Base-by-base conservation (phyloP, 2,113 vertebrate species). In the Corythaeola cristata region DNA sequence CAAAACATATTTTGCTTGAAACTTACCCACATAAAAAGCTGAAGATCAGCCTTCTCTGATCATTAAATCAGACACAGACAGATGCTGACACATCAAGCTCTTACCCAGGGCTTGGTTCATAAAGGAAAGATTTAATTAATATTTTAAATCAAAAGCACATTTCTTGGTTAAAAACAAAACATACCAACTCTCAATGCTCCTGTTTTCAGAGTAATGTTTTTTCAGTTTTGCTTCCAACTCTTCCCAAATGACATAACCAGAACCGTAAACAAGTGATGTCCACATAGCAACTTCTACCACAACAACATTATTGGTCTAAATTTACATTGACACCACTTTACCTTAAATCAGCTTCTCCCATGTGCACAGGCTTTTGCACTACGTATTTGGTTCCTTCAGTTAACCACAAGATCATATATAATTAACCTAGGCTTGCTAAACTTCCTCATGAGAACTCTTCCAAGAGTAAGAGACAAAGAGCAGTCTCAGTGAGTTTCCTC, bases 41-140 rank as follows among this genome's bases (percentile, higher is more conserved):
- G 53, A 85, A 23, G 26, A 88, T 58, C 84, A 91, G 7, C 89
- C 81, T 91, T 53, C 81, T 94, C 81, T 79, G 77, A 89, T 94
- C 74, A 66, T 82, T 88, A 93, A 87, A 87, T 84, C 39, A 68
- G 80, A 87, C 8, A 6, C n/a, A 90, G 79, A 85, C 73, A 67
- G 81, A 87, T 81, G 87, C 89, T 92, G 89, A 96, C 91, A 92
- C 77, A 93, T 81, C 86, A 91, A 89, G 66, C 80, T 88, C 78
- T 73, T 58, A 83, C 60, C 39, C 82, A 83, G 12, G 20, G 83
- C 52, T 85, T 74, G 33, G 49, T 87, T 96, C 78, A 71, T 69
- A 88, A 78, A 88, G 69, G 52, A 85, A 64, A 60, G 33, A 87
- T 82, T 89, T 82, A 87, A 92, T 92, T 93, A 86, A 72, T 87